Base-by-base conservation (phyloP, 1,140 invertebrate genomes). In the Drosophila mojavensis region DNA sequence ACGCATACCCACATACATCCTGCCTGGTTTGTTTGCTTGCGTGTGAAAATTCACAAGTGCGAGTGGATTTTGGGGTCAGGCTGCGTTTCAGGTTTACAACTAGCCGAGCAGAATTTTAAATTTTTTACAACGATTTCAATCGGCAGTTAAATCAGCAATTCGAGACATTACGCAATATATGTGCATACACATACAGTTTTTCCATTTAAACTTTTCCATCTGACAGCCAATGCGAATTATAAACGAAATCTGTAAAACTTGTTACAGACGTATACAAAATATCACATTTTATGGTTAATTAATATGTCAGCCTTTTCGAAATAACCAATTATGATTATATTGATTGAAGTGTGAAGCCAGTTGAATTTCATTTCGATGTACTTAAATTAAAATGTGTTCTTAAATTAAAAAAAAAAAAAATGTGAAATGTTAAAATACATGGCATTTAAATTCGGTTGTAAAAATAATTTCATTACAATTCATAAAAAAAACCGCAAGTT, bases 41-140 rank as follows among this genome's bases (percentile, higher is more conserved):
- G 76, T 79, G 76, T 72, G 76, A 79, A 79, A 76, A 79, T 69
- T 79, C 58, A 66, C 76, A 79, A 79, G 53, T 76, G 76, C 51
- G 45, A 36, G 41, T 62, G 51, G 58, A 68, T 68, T 56, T 67
- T 48, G 51, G 60, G 50, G 11, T 64, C 45, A 30, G 6, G 41
- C 53, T 67, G 0, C 20, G 43, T 13, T 26, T 51, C 43, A 24
- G 50, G 50, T 33, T 68, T 24, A 59, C n/a, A 68, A 15, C 36
- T 51, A 53, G 17, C 24, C 36, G 47, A 69, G 6, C 53, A 36
- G 53, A 56, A 48, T 66, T 56, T 56, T 53, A 39, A 39, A 55
- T 11, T 11, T 28, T 13, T 51, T 51, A 26, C 50, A 26, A 33
- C 47, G 56, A 68, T 62, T 61, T 41, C 50, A 69, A 62, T 39